A percentile compares a stretch with the other conserved stretches of the same genome.
Conservation (phyloP, 2,888 invertebrate species). For the Sphinx pinastri region DNA sequence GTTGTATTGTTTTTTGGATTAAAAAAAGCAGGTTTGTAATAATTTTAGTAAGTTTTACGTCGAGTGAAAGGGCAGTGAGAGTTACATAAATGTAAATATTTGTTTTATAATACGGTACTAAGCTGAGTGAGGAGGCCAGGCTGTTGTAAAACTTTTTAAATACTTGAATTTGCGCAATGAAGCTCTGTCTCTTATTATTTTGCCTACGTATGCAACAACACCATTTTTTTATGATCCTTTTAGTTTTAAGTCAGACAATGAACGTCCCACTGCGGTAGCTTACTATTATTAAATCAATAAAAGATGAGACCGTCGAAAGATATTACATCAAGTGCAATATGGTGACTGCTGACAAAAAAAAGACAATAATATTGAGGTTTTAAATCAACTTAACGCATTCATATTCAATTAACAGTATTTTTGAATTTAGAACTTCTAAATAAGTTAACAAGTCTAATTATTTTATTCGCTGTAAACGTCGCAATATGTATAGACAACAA, state of each 20-base stretch:
- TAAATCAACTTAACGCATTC: too few relatives aligned
- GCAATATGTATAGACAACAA: constrained; percentile 13
- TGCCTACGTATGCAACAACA: background rate
- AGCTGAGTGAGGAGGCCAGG: constrained; percentile 64
- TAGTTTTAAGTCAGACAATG: background rate
- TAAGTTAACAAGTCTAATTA: background rate
- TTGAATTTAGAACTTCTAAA: background rate
- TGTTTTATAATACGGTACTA: constrained; percentile 59
- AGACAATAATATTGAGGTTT: too few relatives aligned
- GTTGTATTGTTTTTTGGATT: constrained; percentile 53
- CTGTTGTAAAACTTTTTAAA: constrained; percentile 66
- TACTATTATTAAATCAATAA: too few relatives aligned
- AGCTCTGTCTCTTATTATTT: constrained; percentile 47
- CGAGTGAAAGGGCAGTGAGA: constrained; percentile 65
- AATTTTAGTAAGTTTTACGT: constrained; percentile 35
- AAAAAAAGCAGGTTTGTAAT: constrained; percentile 35
- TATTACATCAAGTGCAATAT: too few relatives aligned
- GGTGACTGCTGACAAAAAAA: too few relatives aligned
- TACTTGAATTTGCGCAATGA: constrained; percentile 57
- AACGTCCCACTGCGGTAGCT: background rate
- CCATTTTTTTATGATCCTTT: background rate
- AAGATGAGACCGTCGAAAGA: too few relatives aligned
- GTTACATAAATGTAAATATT: constrained; percentile 64
- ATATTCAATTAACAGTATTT: background rate
- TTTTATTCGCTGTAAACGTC: too few relatives aligned